Base-by-base conservation (phyloP, 1,140 invertebrate species). In the Ctenoplectra terminalis region DNA sequence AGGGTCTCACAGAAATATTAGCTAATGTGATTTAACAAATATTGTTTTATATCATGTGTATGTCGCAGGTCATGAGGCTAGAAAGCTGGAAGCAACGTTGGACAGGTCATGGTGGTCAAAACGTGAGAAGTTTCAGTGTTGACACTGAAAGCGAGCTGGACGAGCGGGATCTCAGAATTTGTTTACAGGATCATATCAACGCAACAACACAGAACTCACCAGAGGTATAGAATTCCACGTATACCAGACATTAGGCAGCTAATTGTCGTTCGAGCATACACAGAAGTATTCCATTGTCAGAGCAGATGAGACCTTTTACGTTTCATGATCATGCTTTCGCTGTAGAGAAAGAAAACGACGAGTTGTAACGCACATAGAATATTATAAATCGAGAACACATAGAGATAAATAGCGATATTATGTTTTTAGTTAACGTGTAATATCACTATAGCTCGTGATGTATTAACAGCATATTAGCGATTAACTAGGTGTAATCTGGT, bases 11-110 rank as follows among this genome's bases (percentile, higher is more conserved):
- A 37, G 17, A 31, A 20, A 34, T 26, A 0, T 5, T 20, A 15
- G 1, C 1, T 11, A 48, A 23, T 6, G 11, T 5, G 34, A 15
- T 23, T 26, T 23, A 23, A 4, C 26, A n/a, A 1, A 37, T 37
- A 29, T 31, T 31, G 43, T 11, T 60, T 29, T 26, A 67, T 46
- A 1, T 60, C 15, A 0, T 60, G 11, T 83, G 58, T 88, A 20
- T 88, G 85, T 71, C 66, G 20, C 86, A 96, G 95, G 94, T 96
- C 93, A 95, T 96, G 95, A 96, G 95, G 90, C 90, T 96, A 93
- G 95, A 96, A 87, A 94, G 94, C 64, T 95, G 95, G 94, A 95
- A 95, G 82, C 89, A 94, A 69, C 91, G 92, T 20, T 92, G 92
- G 90, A 92, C 91, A 17, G 92, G 92, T 54, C 89, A 91, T n/a